Percentiles rank a stretch among this genome's conserved stretches.
Evolutionary conservation across 2,888 invertebrate species (phyloP).

Genomic region (Habrosyne pyritoides): DNA sequence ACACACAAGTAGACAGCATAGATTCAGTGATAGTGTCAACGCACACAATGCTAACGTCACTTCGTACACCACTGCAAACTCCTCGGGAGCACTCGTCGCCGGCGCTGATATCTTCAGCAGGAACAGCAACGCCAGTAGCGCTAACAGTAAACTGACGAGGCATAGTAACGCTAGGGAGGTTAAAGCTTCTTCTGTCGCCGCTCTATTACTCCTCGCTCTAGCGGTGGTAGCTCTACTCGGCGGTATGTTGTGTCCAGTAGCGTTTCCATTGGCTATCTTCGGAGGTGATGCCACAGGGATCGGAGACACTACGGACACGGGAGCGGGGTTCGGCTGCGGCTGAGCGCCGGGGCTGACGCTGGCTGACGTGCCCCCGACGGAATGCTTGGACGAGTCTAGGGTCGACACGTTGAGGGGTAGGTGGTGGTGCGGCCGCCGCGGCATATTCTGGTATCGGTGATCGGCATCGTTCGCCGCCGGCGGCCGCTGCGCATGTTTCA

Average conservation of each 20-base stretch:
- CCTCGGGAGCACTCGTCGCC: conserved; percentile 86
- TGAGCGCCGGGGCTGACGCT: conserved; percentile 83
- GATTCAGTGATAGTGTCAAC: conserved; percentile 92
- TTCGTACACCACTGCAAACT: conserved; percentile 95
- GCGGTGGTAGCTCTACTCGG: conserved; percentile 54
- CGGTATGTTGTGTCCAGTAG: conserved; percentile 75
- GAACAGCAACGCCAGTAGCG: conserved; percentile 92
- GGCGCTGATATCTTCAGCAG: conserved; percentile 92
- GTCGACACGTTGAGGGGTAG: conserved; percentile 87
- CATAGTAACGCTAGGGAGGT: conserved; percentile 93
- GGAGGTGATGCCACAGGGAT: conserved; percentile 69
- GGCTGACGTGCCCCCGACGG: conserved; percentile 82
- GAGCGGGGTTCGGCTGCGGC: conserved; percentile 45
- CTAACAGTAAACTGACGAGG: conserved; percentile 92
- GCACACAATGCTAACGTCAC: conserved; percentile 95
- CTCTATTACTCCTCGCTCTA: conserved; percentile 64
- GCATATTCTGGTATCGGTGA: conserved; percentile 82
- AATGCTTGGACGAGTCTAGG: conserved; percentile 86
- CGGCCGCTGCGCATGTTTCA: conserved; percentile 88
- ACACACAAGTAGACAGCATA: conserved; percentile 96
- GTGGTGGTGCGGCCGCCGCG: conserved; percentile 84
- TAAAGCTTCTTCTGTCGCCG: conserved; percentile 87
- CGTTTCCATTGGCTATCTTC: conserved; percentile 80
- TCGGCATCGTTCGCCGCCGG: conserved; percentile 81
- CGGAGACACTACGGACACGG: conserved; percentile 56